These are phyloP conservation scores for Enteromius trimaculatus DNA, from an alignment of 2,797 vertebrate genomes.

Conservation along the genomic window DNA sequence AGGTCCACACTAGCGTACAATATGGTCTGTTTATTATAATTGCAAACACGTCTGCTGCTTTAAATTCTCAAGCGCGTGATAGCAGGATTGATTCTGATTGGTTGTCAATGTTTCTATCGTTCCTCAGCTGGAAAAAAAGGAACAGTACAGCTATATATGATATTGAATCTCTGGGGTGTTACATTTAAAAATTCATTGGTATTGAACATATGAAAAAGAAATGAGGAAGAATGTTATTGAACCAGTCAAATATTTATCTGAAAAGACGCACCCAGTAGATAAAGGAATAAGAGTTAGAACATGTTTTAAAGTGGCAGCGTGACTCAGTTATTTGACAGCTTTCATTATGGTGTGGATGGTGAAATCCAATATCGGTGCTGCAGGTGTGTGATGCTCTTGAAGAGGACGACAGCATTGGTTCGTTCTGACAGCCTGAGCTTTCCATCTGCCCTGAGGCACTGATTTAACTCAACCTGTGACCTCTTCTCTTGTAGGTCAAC, in stretches of 20 bases:
- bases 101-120: no score
- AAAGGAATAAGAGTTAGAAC: conserved; percentile 1
- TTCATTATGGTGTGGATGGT: conserved; percentile 14
- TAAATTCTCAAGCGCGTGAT: no score
- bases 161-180: neutral
- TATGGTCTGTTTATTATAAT: no score
- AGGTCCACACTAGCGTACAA: no score
- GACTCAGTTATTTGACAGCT: conserved; percentile 10
- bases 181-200: neutral
- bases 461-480: conserved; percentile 45
- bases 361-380: conserved; percentile 21
- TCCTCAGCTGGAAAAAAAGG: no score
- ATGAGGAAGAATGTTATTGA: neutral
- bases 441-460: conserved; percentile 23
- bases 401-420: neutral
- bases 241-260: conserved; percentile 10
- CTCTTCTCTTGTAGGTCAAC: conserved; percentile 34
- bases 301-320: conserved; percentile 6
- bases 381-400: conserved; percentile 21
- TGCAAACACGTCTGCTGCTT: no score
- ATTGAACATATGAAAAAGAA: neutral
- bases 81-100: no score
- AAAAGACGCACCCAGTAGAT: neutral
- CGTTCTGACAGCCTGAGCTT: conserved; percentile 34
- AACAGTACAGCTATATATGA: neutral